Evolutionary conservation across 2,113 vertebrate species (phyloP).

Genomic region (Otolemur garnettii): DNA sequence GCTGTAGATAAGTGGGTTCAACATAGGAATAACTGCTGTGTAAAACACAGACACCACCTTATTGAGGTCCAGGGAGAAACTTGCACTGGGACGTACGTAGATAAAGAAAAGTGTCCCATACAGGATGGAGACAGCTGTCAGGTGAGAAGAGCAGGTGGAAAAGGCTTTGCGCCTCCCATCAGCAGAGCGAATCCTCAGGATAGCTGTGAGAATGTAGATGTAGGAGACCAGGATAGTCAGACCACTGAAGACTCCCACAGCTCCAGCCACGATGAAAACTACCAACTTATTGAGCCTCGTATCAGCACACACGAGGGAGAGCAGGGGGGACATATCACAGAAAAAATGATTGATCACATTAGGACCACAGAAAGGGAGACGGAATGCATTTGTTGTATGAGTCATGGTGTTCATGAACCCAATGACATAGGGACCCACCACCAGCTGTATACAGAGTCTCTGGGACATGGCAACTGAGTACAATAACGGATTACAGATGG

Average conservation of each 20-base stretch:
- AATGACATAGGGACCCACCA: neutral
- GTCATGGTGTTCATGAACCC: constrained; percentile 63
- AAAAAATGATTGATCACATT: constrained; percentile 61
- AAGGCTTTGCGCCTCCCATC: constrained; percentile 52
- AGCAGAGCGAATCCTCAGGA: constrained; percentile 60
- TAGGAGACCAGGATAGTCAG: constrained; percentile 52
- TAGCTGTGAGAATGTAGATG: constrained; percentile 42
- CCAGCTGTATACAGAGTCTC: constrained; percentile 59
- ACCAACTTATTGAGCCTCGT: constrained; percentile 50
- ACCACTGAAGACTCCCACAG: constrained; percentile 59
- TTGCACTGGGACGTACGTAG: constrained; percentile 67
- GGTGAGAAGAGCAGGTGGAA: constrained; percentile 68
- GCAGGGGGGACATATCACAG: constrained; percentile 55
- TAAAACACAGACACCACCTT: constrained; percentile 72
- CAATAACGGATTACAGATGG: constrained; percentile 71
- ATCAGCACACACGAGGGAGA: constrained; percentile 69
- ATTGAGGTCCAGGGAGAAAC: constrained; percentile 58
- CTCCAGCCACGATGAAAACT: constrained; percentile 47
- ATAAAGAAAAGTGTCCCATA: constrained; percentile 76
- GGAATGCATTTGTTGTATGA: constrained; percentile 39
- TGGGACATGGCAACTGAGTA: constrained; percentile 59
- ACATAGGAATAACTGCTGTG: constrained; percentile 68
- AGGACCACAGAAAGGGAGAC: constrained; percentile 66
- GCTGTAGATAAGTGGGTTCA: constrained; percentile 75
- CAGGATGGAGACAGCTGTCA: constrained; percentile 58